These are phyloP conservation scores for Halichoerus grypus DNA, from an alignment of 2,113 vertebrate genomes.

Conservation along the genomic window DNA sequence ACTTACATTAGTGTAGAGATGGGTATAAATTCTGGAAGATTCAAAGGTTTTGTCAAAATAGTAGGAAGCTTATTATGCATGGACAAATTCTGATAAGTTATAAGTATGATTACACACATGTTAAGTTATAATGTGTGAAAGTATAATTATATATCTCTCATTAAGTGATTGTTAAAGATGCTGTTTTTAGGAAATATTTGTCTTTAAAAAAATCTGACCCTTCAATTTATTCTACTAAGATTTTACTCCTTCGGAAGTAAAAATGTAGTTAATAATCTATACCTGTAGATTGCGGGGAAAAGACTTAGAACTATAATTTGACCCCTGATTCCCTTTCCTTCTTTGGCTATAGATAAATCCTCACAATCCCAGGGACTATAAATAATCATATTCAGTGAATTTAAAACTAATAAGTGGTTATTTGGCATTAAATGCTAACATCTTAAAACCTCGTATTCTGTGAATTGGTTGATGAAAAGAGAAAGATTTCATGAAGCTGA, in stretches of 20 bases:
- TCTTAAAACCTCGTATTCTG: neutral
- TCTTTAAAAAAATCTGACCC: neutral
- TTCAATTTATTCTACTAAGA: neutral
- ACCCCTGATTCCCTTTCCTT: neutral
- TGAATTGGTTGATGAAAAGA: neutral
- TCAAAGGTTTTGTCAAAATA: conserved; percentile 43
- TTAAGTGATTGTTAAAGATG: neutral
- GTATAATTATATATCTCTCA: neutral
- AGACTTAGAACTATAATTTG: neutral
- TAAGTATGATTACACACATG: neutral
- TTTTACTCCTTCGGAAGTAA: neutral
- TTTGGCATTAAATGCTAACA: neutral
- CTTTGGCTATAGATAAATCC: neutral
- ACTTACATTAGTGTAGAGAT: neutral
- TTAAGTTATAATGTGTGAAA: neutral
- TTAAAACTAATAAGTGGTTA: conserved; percentile 50
- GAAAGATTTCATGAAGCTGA: conserved; percentile 5
- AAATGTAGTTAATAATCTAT: neutral
- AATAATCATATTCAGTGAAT: neutral
- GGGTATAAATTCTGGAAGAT: conserved; percentile 1
- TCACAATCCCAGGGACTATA: neutral
- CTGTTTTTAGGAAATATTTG: neutral
- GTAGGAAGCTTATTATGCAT: neutral
- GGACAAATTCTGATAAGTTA: neutral
- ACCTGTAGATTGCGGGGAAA: neutral